Evolutionary conservation across 2,888 invertebrate genomes (phyloP).

Genomic region (Exephanes ischioxanthus): DNA sequence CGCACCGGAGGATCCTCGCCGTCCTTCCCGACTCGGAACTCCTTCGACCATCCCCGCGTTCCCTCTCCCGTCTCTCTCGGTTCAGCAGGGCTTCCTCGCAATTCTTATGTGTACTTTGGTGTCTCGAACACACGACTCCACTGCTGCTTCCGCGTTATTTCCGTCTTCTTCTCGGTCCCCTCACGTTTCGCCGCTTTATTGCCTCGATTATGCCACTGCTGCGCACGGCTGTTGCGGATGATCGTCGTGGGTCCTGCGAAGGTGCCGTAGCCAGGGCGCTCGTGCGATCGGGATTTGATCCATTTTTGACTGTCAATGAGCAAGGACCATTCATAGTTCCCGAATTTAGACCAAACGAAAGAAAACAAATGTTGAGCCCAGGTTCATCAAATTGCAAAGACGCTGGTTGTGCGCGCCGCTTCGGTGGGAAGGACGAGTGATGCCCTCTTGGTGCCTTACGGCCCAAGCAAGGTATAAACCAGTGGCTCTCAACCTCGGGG

Average conservation of each 20-base stretch:
- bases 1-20: conserved; percentile 52
- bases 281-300: neutral
- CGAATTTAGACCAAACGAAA: neutral
- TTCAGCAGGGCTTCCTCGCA: conserved; percentile 20
- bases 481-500: no score
- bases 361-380: neutral
- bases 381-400: neutral
- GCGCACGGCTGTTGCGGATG: neutral
- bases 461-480: conserved; percentile 72
- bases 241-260: conserved; percentile 2
- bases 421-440: neutral
- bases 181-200: conserved; percentile 52
- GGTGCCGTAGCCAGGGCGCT: neutral
- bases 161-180: conserved; percentile 10
- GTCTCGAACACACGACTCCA: conserved; percentile 40
- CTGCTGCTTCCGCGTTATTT: conserved; percentile 40
- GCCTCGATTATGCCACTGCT: conserved; percentile 9
- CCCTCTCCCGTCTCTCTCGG: conserved; percentile 21
- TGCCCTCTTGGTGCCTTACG: neutral
- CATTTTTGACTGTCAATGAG: neutral
- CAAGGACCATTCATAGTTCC: neutral
- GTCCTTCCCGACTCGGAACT: conserved; percentile 49
- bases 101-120: conserved; percentile 38
- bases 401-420: neutral
- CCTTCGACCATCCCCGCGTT: conserved; percentile 53